Conservation (phyloP, 2,888 invertebrate genomes). For the Xestia sexstrigata region DNA sequence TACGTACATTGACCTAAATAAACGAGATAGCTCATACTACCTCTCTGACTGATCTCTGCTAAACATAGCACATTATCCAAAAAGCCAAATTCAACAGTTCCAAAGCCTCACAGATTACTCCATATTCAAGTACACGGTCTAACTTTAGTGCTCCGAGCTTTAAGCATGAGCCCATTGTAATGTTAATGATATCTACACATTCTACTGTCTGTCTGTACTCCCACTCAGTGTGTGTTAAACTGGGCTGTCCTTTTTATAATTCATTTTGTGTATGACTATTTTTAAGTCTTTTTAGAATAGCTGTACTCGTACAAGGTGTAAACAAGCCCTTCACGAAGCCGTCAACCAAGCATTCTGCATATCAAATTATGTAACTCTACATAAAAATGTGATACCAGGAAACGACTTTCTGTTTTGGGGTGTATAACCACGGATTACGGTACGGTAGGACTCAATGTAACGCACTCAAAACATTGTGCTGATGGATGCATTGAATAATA, state of each 20-base stretch:
- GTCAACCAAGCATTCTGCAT: no score
- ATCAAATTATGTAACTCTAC: no score
- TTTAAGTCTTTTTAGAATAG: background rate
- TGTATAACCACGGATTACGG: no score
- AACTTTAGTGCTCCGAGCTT: slow-evolving; percentile 30
- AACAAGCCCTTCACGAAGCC: no score
- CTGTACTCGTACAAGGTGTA: no score
- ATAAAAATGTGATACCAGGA: no score
- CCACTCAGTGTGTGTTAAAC: background rate
- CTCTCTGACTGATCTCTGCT: background rate
- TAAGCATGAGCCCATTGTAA: slow-evolving; percentile 35
- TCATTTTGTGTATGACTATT: background rate
- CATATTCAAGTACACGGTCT: slow-evolving; percentile 2
- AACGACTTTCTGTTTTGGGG: no score
- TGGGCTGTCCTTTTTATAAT: background rate
- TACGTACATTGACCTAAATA: background rate
- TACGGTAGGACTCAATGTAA: no score
- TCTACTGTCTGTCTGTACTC: background rate
- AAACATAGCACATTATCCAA: slow-evolving; percentile 9
- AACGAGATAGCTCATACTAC: background rate
- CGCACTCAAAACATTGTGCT: no score
- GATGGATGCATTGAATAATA: no score
- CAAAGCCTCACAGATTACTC: background rate
- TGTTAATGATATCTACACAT: slow-evolving; percentile 36
- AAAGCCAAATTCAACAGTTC: slow-evolving; percentile 1